Base-by-base conservation (phyloP, 2,888 invertebrate genomes). In the Tetragonisca angustula region DNA sequence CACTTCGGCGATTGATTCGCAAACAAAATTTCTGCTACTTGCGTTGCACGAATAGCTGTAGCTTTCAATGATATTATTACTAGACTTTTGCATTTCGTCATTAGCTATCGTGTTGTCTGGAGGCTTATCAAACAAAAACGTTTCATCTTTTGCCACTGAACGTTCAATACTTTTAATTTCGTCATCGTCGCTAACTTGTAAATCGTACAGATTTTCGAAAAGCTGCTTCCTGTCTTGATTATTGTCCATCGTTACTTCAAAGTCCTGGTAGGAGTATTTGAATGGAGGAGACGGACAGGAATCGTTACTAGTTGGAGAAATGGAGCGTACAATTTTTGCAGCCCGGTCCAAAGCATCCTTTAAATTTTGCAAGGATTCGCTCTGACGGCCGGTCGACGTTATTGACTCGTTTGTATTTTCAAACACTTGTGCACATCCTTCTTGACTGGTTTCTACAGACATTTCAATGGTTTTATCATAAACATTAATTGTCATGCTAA, bases 341-440 rank as follows among this genome's bases (percentile, higher is more conserved):
- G 92, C 93, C 32, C 93, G 88, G 73, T 93, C 92, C 21, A 93
- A 79, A 19, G 93, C 92, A 21, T 93, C 87, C 79, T 91, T 91
- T 64, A 93, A 59, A 4, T 86, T 84, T 76, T 88, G 86, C 73
- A 93, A 76, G 0, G 92, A 84, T 79, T 84, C 76, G 36, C 72
- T 89, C 17, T 84, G 75, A 9, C 81, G 56, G 13, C 11, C 72
- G 19, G 13, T 4, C 43, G 21, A 9, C 11, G 72, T 70, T 5
- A 52, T 19, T 0, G 80, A 76, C 43, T 67, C 27, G 13, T 15
- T 36, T 19, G 11, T 19, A 27, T 13, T 65, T 50, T 54, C 68
- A 0, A n/a, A 36, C 0, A 36, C 3, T 65, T 70, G 67, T 21
- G 64, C 52, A 1, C 2, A 32, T 36, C 17, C 24, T 32, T 76